Evolutionary conservation across 2,113 vertebrate genomes (phyloP).

Genomic region (Columba livia): DNA sequence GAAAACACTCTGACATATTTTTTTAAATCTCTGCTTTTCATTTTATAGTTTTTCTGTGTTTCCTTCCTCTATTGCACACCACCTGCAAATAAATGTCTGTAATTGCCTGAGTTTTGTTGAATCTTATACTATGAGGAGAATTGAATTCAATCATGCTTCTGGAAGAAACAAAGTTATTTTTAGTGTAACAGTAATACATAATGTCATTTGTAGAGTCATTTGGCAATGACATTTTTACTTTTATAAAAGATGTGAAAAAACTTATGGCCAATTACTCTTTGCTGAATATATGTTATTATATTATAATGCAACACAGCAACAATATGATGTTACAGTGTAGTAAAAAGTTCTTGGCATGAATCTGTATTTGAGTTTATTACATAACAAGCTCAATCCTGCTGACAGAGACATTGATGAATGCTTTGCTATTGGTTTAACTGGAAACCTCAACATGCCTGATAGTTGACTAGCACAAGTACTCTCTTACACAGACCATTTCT

Average conservation of each 20-base stretch:
- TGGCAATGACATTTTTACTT: not conserved
- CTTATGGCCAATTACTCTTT: not conserved
- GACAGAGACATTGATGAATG: not conserved
- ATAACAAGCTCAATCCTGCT: not conserved
- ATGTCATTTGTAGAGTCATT: not conserved
- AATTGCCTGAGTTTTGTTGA: slow-evolving; percentile 35
- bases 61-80: not conserved
- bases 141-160: not conserved
- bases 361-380: slow-evolving; percentile 1
- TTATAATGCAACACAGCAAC: not conserved
- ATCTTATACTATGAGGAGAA: not conserved
- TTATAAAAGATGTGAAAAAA: slow-evolving; percentile 8
- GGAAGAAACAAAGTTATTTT: slow-evolving; percentile 36
- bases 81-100: slow-evolving; percentile 46
- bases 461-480: not conserved
- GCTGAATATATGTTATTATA: not conserved
- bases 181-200: not conserved
- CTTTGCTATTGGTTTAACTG: not conserved
- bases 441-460: not conserved
- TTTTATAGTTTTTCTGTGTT: slow-evolving; percentile 40
- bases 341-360: slow-evolving; percentile 11
- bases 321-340: not conserved
- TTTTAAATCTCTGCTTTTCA: slow-evolving; percentile 36
- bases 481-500: not conserved
- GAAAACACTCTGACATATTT: slow-evolving; percentile 8